phyloP scores from a whole-genome alignment of 2,113 vertebrate genomes.

The Arizona elegans region DNA sequence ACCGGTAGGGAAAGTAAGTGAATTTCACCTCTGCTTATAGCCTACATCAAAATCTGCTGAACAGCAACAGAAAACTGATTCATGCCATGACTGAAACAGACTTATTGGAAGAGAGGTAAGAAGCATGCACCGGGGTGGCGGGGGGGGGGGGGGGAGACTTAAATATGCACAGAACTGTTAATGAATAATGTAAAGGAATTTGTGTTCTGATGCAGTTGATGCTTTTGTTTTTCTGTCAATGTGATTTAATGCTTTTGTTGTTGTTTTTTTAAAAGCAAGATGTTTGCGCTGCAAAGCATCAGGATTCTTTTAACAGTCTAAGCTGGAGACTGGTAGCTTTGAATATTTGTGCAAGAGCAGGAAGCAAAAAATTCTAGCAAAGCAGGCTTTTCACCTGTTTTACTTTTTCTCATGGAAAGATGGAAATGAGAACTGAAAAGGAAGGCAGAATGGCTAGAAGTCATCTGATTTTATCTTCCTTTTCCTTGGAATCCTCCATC shows the following conservation, averaged over 20 bases:
- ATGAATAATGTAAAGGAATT: background rate
- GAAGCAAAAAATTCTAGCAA: background rate
- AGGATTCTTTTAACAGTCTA: background rate
- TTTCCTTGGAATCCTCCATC: background rate
- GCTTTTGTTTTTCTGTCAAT: background rate
- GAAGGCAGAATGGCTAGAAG: background rate
- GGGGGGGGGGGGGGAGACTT: background rate
- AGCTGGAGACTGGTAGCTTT: background rate
- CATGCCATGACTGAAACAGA: background rate
- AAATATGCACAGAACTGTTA: background rate
- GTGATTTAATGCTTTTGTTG: background rate
- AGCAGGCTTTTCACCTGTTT: background rate
- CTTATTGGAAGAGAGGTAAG: background rate
- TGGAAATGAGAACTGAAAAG: background rate
- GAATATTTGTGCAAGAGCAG: background rate
- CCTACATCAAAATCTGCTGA: background rate
- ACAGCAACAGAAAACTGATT: background rate
- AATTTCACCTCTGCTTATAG: background rate
- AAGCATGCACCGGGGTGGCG: accelerated
- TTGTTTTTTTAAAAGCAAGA: background rate
- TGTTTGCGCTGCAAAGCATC: background rate
- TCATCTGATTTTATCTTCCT: background rate
- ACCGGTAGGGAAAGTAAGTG: no score
- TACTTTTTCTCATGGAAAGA: background rate
- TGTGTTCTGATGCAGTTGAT: background rate